These are phyloP conservation scores for Venustaconcha ellipsiformis DNA, from an alignment of 1,140 invertebrate species.

Conservation along the genomic window DNA sequence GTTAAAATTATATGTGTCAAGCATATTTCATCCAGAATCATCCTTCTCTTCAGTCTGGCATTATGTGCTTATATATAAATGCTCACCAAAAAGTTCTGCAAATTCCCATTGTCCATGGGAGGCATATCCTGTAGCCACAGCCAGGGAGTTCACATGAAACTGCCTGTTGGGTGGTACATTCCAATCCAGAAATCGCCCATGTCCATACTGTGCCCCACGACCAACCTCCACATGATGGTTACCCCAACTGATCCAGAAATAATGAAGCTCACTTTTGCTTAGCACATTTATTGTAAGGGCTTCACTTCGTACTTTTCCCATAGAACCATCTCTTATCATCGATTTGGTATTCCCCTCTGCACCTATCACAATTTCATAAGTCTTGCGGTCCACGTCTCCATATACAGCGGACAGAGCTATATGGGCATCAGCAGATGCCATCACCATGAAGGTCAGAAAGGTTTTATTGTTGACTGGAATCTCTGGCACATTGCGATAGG, in stretches of 20 bases:
- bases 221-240: conserved; percentile 57
- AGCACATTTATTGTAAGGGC: conserved; percentile 57
- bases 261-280: conserved; percentile 48
- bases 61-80: neutral
- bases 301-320: conserved; percentile 51
- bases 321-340: conserved; percentile 53
- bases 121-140: conserved; percentile 60
- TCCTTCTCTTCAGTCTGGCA: too few relatives aligned
- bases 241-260: conserved; percentile 64
- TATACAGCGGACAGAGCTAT: conserved; percentile 63
- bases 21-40: too few relatives aligned
- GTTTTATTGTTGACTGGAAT: conserved; percentile 61
- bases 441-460: conserved; percentile 64
- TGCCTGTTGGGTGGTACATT: conserved; percentile 55
- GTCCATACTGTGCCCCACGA: conserved; percentile 55
- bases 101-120: conserved; percentile 66
- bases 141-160: conserved; percentile 62
- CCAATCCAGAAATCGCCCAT: conserved; percentile 58
- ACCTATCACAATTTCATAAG: conserved; percentile 61
- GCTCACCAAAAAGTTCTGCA: conserved; percentile 61
- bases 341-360: conserved; percentile 57
- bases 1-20: too few relatives aligned
- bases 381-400: conserved; percentile 62
- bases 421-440: conserved; percentile 58
- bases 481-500: conserved; percentile 63